Evolutionary conservation across 2,113 vertebrate species (phyloP).

Genomic region (Chaetodon trifascialis): DNA sequence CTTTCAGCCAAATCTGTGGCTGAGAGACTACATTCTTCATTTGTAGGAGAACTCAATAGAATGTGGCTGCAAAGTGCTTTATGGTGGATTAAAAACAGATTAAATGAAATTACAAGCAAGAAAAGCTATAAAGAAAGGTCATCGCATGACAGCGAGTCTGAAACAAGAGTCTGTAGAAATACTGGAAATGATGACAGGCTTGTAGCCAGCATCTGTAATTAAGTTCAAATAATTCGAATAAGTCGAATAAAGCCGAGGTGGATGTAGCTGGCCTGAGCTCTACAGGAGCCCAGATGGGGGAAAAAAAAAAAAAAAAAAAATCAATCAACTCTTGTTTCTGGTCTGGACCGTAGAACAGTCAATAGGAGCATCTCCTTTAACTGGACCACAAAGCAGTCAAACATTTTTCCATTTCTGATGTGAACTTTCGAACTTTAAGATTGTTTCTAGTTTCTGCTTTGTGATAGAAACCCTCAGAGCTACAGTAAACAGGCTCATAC

Average conservation of each 20-base stretch:
- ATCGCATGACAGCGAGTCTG: slow-evolving; percentile 26
- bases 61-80: neutral
- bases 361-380: neutral
- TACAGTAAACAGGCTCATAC: neutral
- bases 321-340: slow-evolving; percentile 34
- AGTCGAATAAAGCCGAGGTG: slow-evolving; percentile 20
- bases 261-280: slow-evolving; percentile 8
- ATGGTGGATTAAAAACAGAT: slow-evolving; percentile 22
- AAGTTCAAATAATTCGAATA: slow-evolving; percentile 45
- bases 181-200: slow-evolving; percentile 18
- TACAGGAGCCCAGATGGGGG: slow-evolving; percentile 5
- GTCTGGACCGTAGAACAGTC: slow-evolving; percentile 2
- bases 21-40: neutral
- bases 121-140: slow-evolving; percentile 45
- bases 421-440: neutral
- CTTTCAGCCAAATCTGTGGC: neutral
- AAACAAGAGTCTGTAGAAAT: neutral
- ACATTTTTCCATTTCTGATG: neutral
- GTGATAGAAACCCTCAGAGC: neutral
- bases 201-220: slow-evolving; percentile 11
- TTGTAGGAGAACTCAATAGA: slow-evolving; percentile 12
- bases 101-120: slow-evolving; percentile 27
- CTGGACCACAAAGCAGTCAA: neutral
- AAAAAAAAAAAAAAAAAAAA: slow-evolving; percentile 40
- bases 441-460: slow-evolving; percentile 1